Conservation (phyloP, 2,797 vertebrate genomes). For the Hypotaenidia okinawae region DNA sequence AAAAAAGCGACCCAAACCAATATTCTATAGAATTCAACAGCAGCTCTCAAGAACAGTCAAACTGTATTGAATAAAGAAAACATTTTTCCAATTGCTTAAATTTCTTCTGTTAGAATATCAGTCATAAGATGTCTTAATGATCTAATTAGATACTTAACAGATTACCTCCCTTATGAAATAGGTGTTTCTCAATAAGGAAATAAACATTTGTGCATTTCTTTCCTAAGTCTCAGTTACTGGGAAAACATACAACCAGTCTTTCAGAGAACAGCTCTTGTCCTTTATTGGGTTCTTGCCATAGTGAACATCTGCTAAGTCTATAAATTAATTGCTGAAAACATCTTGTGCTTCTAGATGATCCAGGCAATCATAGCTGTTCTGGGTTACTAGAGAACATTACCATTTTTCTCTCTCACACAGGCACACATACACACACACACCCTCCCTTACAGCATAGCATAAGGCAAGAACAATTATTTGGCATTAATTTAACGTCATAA, state of each 20-base stretch:
- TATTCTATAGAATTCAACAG: not conserved
- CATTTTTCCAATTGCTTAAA: not conserved
- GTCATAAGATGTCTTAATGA: not conserved
- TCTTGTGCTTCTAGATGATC: slow-evolving; percentile 37
- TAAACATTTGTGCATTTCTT: not conserved
- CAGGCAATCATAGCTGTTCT: not conserved
- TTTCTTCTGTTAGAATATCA: not conserved
- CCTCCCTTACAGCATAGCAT: not conserved
- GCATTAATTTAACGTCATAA: not conserved
- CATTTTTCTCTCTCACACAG: not conserved
- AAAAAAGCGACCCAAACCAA: not conserved
- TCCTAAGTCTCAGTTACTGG: not conserved
- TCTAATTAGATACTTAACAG: not conserved
- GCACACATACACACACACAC: not conserved
- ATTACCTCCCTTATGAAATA: not conserved
- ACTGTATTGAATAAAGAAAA: not conserved
- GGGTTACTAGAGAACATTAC: slow-evolving; percentile 34
- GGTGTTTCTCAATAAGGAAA: not conserved
- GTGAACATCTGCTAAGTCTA: slow-evolving; percentile 19
- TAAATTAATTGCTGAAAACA: slow-evolving; percentile 55
- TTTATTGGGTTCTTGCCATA: slow-evolving; percentile 16
- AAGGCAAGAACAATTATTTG: not conserved
- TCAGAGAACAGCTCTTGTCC: not conserved
- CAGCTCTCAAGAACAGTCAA: not conserved
- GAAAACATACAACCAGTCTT: not conserved